Percentiles rank a stretch among this genome's conserved stretches.
Evolutionary conservation across 1,140 invertebrate genomes (phyloP).

Genomic region (Bombus impatiens): DNA sequence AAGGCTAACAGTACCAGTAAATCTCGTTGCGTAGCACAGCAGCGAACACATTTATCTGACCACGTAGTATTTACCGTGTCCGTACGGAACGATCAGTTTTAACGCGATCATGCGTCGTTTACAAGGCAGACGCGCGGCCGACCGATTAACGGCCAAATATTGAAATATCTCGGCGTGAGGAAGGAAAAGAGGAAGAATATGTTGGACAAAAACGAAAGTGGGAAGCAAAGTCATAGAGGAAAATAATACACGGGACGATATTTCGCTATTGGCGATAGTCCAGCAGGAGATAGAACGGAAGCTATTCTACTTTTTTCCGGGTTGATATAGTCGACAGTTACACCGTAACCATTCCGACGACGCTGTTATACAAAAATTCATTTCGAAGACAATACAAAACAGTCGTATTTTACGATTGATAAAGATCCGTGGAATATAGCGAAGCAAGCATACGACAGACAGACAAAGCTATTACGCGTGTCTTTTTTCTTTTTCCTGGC

Average conservation of each 20-base stretch:
- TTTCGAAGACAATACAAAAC: constrained; percentile 17
- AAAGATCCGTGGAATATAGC: background rate
- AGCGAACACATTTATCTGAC: constrained; percentile 23
- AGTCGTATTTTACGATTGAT: constrained; percentile 29
- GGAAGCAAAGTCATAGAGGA: background rate
- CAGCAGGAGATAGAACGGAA: background rate
- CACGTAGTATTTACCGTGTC: background rate
- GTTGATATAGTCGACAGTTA: constrained; percentile 1
- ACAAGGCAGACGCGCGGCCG: background rate
- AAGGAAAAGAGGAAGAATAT: background rate
- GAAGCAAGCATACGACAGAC: background rate
- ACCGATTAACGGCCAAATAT: background rate
- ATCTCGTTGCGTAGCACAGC: constrained; percentile 7
- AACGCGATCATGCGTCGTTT: constrained; percentile 26
- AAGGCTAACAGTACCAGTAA: constrained; percentile 31
- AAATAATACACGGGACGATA: constrained; percentile 1
- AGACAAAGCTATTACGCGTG: background rate
- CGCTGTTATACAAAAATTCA: constrained; percentile 2
- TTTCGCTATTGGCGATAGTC: background rate
- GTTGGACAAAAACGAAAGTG: background rate
- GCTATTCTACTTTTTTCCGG: background rate
- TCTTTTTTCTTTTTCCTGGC: background rate
- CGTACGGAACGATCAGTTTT: constrained; percentile 23
- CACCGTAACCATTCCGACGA: background rate
- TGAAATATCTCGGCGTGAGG: background rate